Conservation (phyloP, 2,888 invertebrate species). For the Helicoverpa assulta region DNA sequence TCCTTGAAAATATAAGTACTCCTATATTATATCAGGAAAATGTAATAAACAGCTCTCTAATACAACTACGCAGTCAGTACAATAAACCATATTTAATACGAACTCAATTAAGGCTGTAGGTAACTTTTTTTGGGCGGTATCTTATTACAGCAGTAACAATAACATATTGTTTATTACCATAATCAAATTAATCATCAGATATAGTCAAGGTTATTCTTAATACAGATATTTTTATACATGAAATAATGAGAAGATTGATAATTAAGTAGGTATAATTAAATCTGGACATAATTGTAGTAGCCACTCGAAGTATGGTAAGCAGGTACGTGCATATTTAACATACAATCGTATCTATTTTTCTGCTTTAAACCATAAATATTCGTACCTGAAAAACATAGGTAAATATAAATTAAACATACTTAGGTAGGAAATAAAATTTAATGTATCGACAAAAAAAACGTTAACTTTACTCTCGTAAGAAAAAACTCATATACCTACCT, state of each 20-base stretch:
- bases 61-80: too few species aligned
- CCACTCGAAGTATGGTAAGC: conserved; percentile 3
- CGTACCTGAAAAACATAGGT: too few species aligned
- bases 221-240: conserved; percentile 29
- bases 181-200: conserved; percentile 35
- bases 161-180: conserved; percentile 22
- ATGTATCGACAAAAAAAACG: conserved; percentile 7
- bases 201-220: conserved; percentile 31
- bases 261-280: conserved; percentile 17
- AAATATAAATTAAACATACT: too few species aligned
- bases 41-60: too few species aligned
- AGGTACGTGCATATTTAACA: too few species aligned
- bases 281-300: conserved; percentile 8
- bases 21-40: too few species aligned
- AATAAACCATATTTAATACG: neutral
- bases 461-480: neutral
- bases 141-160: conserved; percentile 9
- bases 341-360: too few species aligned
- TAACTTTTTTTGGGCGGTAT: conserved; percentile 4
- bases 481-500: neutral
- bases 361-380: too few species aligned
- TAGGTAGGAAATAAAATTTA: neutral
- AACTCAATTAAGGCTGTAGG: too few species aligned
- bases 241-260: conserved; percentile 35
- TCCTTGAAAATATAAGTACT: too few species aligned